Conservation (phyloP, 2,888 invertebrate genomes). For the Hypomecis atomaria region DNA sequence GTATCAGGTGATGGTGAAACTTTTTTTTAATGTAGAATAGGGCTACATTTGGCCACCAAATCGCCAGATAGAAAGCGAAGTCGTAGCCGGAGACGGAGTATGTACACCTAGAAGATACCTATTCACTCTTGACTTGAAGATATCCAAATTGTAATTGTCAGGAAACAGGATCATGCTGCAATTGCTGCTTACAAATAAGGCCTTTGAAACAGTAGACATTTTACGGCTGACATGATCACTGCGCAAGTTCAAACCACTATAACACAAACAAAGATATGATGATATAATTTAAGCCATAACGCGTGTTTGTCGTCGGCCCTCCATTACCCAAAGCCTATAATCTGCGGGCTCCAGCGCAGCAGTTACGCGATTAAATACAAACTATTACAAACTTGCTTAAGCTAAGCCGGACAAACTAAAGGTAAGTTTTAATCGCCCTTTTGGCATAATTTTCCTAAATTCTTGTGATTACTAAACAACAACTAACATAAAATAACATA, state of each 20-base stretch:
- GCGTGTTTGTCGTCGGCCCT: slow-evolving; percentile 3
- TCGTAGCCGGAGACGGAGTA: too few species aligned
- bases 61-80: too few species aligned
- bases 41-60: too few species aligned
- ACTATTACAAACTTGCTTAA: slow-evolving; percentile 1
- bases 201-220: background rate
- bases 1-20: too few species aligned
- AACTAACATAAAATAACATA: too few species aligned
- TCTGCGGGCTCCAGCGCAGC: slow-evolving; percentile 5
- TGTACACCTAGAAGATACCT: too few species aligned
- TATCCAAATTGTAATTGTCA: too few species aligned
- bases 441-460: background rate
- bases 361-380: slow-evolving; percentile 6
- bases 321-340: slow-evolving; percentile 12
- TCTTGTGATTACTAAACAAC: too few species aligned
- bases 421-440: background rate
- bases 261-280: background rate
- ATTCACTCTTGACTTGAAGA: too few species aligned
- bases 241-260: background rate
- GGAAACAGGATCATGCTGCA: too few species aligned
- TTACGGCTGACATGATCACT: background rate
- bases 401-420: slow-evolving; percentile 6
- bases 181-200: too few species aligned
- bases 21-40: too few species aligned
- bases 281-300: background rate